Base-by-base conservation (phyloP, 2,797 vertebrate species). In the Todus mexicanus region DNA sequence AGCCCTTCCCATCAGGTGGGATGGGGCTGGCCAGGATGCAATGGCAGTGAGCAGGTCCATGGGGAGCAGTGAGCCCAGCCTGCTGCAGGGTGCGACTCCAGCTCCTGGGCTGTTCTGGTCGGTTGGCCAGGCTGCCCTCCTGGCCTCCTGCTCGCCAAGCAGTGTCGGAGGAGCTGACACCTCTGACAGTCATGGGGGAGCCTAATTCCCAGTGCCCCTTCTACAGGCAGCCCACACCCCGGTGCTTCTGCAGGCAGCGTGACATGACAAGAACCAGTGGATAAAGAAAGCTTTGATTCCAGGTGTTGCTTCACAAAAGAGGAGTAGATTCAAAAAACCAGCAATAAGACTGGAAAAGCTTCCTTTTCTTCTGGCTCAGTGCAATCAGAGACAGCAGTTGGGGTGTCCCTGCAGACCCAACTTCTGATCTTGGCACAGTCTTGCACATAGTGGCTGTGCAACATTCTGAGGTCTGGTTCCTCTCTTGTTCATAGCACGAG, bases 71-170 rank as follows among this genome's bases (percentile, higher is more conserved):
- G 50, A 50, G 38, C 56, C 40, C 40, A 43, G 56, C 71, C 64
- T 15, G 1, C 3, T 5, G 22, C 3, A 8, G 37, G 72, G 9
- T 70, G 35, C 1, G 5, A 11, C 29, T 37, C 3, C 19, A 29
- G 82, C 48, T 33, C 19, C 1, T 2, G 17, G 50, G 42, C 33
- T 47, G 57, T 85, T 71, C 35, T 70, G 65, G 15, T 53, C 0
- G 0, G 50, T 1, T 4, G 10, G 48, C 8, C 31, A 27, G n/a
- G 10, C 50, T 77, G 53, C 54, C 31, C 38, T 59, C 35, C 47
- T 47, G 12, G 1, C 25, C 18, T 56, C 3, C 57, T 1, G 2
- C 79, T 19, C 3, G 29, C 71, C 42, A 66, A 65, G 69, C 82
- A 40, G 50, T 5, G 9, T 45, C 25, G 42, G 71, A n/a, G 53